Conservation (phyloP, 2,113 vertebrate species). For the Pterocles burchelli region DNA sequence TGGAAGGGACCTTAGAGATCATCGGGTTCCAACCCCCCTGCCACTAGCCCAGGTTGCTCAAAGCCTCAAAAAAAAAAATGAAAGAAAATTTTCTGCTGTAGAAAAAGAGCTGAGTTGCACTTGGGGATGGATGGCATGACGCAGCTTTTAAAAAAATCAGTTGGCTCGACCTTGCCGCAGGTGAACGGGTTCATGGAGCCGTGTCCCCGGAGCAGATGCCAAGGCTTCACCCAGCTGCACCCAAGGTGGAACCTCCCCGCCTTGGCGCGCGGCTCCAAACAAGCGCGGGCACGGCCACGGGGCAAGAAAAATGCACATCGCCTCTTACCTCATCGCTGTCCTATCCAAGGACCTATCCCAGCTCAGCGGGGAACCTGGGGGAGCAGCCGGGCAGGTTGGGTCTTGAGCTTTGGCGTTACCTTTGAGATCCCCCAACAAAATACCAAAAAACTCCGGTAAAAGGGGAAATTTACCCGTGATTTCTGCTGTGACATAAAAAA, state of each 20-base stretch:
- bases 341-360: neutral
- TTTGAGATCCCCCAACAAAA: neutral
- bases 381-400: neutral
- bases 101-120: neutral
- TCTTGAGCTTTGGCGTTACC: neutral
- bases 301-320: neutral
- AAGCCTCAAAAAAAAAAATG: too few species aligned
- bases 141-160: neutral
- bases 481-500: neutral
- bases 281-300: neutral
- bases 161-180: neutral
- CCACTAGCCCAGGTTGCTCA: too few species aligned
- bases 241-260: neutral
- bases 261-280: neutral
- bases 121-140: neutral
- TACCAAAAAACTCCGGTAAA: neutral
- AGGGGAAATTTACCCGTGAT: fast-evolving
- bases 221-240: neutral
- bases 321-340: neutral
- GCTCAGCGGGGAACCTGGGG: neutral
- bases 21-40: too few species aligned
- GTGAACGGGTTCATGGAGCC: fast-evolving
- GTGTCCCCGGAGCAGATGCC: neutral
- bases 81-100: neutral
- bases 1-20: too few species aligned